Evolutionary conservation across 1,140 invertebrate genomes (phyloP).

Genomic region (Heliconius hewitsoni): DNA sequence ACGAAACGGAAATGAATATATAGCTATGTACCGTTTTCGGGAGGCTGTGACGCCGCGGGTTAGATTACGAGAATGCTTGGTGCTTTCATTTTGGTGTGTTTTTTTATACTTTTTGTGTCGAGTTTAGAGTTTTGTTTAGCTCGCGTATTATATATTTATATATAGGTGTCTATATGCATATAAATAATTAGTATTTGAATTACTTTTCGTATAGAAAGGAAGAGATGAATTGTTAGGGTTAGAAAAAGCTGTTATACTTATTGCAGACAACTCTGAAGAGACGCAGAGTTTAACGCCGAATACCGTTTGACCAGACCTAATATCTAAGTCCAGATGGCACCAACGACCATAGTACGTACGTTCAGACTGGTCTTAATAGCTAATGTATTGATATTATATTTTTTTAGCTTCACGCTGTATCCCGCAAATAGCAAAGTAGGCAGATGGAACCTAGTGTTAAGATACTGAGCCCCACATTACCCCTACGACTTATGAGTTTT

Average conservation of each 20-base stretch:
- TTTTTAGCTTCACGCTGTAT: not conserved
- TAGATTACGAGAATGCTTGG: conserved; percentile 76
- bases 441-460: not conserved
- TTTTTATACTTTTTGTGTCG: conserved; percentile 46
- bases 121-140: conserved; percentile 48
- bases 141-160: not conserved
- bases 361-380: not conserved
- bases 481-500: not conserved
- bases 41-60: conserved; percentile 69
- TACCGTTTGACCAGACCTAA: too few species aligned
- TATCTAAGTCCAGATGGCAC: too few species aligned
- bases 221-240: too few species aligned
- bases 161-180: not conserved
- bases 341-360: too few species aligned
- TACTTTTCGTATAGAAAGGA: too few species aligned
- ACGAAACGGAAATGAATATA: conserved; percentile 80
- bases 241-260: too few species aligned
- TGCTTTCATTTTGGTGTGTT: conserved; percentile 59
- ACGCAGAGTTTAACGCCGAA: too few species aligned
- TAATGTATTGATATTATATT: not conserved
- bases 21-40: conserved; percentile 72
- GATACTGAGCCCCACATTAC: not conserved
- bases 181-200: not conserved
- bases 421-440: not conserved
- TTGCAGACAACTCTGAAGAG: too few species aligned